These are phyloP conservation scores for Rambutsinella grinnellia DNA, from an alignment of 2,888 invertebrate genomes.

Conservation along the genomic window DNA sequence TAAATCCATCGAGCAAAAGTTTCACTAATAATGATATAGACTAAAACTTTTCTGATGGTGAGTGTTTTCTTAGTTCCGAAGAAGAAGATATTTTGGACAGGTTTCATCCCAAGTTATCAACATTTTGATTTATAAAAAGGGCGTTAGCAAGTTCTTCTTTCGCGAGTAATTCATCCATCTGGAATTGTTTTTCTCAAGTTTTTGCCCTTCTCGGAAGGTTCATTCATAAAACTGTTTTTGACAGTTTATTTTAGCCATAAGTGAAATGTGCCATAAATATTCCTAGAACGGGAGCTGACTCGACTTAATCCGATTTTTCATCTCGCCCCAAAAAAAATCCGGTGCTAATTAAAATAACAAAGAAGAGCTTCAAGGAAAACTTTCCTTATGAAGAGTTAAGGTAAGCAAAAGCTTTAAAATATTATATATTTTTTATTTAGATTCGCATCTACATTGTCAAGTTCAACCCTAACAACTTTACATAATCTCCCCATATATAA, in stretches of 20 bases:
- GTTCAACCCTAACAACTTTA: neutral
- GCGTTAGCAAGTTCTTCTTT: constrained; percentile 13
- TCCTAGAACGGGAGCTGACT: neutral
- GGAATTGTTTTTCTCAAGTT: neutral
- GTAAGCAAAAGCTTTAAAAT: neutral
- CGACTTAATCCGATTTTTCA: neutral
- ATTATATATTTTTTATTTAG: neutral
- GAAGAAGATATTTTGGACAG: constrained; percentile 15
- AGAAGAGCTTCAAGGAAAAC: neutral
- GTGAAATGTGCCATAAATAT: neutral
- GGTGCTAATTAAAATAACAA: no score
- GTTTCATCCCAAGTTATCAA: constrained; percentile 33
- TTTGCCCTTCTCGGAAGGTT: neutral
- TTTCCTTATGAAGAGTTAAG: neutral
- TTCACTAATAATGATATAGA: neutral
- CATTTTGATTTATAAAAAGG: constrained; percentile 38
- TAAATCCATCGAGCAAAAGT: neutral
- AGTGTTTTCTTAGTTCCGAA: neutral
- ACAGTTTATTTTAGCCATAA: neutral
- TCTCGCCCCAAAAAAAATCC: neutral
- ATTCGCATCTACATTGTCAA: neutral
- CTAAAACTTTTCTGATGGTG: neutral
- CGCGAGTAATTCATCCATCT: neutral
- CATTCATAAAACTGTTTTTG: neutral
- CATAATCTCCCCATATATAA: neutral